Evolutionary conservation across 2,113 vertebrate species (phyloP), one percentile per base, ranked within the genome.

Genomic region (Nansenia antarctica): DNA sequence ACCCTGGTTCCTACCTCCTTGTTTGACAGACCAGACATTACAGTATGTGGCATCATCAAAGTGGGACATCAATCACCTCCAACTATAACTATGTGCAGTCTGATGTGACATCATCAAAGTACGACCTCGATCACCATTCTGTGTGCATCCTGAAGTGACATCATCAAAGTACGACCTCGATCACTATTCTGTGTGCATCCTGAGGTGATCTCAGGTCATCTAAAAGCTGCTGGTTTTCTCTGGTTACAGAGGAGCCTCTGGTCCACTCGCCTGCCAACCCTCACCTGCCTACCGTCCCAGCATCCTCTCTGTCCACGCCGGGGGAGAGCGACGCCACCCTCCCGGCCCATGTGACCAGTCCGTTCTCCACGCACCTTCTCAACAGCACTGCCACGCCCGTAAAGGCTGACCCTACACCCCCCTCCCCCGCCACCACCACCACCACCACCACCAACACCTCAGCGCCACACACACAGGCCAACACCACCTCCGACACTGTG

Each of bases 201-300:
- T 22, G 45, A 49, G 7, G 24, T 55, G 53, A 1, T n/a, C 7
- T 12, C 1, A 27, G 35, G 1, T 45, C 20, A n/a, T 63, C 27
- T 20, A 20, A 14, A 32, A 20, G 26, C 27, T 39, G 45, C 7
- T 14, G 57, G 0, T 76, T 59, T n/a, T 70, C 1, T 63, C 52
- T n/a, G n/a, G 49, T 69, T 78, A 37, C 80, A 89, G 90, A 89
- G 7, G 87, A 88, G 20, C 73, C 82, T 0, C 70, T 88, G 59
- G 76, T 74, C 70, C 86, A 78, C 66, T 82, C 81, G 24, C 89
- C 86, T 0, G 88, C 87, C 2, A 49, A 49, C 45, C 45, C 45
- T 83, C 89, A 91, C 65, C 86, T 91, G 15, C 91, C 91, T 42
- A 92, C 91, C 0, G 80, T 91, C 31, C 87, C 88, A 0, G 89